A percentile compares a stretch with the other conserved stretches of the same genome.
Evolutionary conservation across 2,888 invertebrate species (phyloP).

Genomic region (Marasmarcha lunaedactyla): DNA sequence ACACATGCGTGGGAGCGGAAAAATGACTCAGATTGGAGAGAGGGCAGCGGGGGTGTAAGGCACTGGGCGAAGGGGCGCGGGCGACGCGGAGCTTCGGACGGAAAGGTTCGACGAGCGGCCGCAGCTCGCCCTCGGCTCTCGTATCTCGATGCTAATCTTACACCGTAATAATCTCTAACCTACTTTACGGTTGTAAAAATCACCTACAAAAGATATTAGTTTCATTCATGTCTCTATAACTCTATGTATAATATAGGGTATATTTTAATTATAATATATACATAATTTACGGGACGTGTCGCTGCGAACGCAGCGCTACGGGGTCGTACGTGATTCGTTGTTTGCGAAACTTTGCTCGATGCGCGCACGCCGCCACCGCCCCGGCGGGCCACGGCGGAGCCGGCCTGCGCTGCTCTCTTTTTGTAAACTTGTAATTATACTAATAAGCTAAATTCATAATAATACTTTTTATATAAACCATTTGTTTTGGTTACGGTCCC

Average conservation of each 20-base stretch:
- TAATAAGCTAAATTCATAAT: slow-evolving; percentile 66
- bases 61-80: slow-evolving; percentile 21
- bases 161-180: slow-evolving; percentile 56
- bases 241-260: slow-evolving; percentile 69
- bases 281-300: slow-evolving; percentile 57
- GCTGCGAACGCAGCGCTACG: slow-evolving; percentile 50
- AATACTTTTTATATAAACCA: slow-evolving; percentile 63
- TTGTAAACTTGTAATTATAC: slow-evolving; percentile 56
- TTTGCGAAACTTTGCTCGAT: slow-evolving; percentile 69
- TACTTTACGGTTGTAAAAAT: slow-evolving; percentile 71
- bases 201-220: slow-evolving; percentile 72
- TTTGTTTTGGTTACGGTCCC: slow-evolving; percentile 55
- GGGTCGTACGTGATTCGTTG: slow-evolving; percentile 69
- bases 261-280: slow-evolving; percentile 63
- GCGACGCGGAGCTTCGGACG: slow-evolving; percentile 59
- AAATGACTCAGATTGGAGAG: too few species aligned
- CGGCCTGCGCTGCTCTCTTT: slow-evolving; percentile 35
- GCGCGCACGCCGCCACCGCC: slow-evolving; percentile 24
- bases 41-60: slow-evolving; percentile 11
- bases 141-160: slow-evolving; percentile 57
- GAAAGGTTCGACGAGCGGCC: slow-evolving; percentile 50
- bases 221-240: slow-evolving; percentile 65
- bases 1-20: too few species aligned
- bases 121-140: slow-evolving; percentile 33
- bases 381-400: slow-evolving; percentile 23